phyloP scores from a whole-genome alignment of 1,140 invertebrate species.

The Nebria ingens region DNA sequence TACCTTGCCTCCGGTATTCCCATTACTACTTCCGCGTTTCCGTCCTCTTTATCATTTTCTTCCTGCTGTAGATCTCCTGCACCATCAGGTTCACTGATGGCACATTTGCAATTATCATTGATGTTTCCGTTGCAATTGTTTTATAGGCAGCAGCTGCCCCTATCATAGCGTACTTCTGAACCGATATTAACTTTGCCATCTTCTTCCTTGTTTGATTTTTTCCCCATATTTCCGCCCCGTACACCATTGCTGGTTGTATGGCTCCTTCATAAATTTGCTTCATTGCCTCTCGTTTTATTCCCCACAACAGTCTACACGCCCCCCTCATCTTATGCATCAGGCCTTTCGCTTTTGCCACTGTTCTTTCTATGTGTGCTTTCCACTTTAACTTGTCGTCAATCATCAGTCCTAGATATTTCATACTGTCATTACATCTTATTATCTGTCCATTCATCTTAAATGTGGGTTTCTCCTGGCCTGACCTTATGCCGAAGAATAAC shows the following conservation, averaged over 20 bases:
- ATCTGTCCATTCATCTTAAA: too few relatives aligned
- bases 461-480: too few relatives aligned
- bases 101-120: too few relatives aligned
- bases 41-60: too few relatives aligned
- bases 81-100: too few relatives aligned
- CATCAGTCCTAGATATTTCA: too few relatives aligned
- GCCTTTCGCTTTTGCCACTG: background rate
- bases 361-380: background rate
- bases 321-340: background rate
- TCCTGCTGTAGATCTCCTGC: too few relatives aligned
- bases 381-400: background rate
- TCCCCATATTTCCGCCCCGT: slow-evolving; percentile 16
- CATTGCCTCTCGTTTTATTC: background rate
- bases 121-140: background rate
- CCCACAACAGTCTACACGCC: slow-evolving; percentile 1
- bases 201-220: too few relatives aligned
- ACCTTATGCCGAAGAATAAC: too few relatives aligned
- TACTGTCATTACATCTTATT: too few relatives aligned
- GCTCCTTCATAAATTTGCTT: slow-evolving; percentile 15
- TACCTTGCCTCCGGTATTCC: too few relatives aligned
- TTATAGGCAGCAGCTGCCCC: background rate
- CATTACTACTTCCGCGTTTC: too few relatives aligned
- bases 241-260: slow-evolving; percentile 19
- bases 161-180: slow-evolving; percentile 8
- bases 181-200: slow-evolving; percentile 17